Conservation (phyloP, 2,113 vertebrate species). For the Poeciliopsis occidentalis region DNA sequence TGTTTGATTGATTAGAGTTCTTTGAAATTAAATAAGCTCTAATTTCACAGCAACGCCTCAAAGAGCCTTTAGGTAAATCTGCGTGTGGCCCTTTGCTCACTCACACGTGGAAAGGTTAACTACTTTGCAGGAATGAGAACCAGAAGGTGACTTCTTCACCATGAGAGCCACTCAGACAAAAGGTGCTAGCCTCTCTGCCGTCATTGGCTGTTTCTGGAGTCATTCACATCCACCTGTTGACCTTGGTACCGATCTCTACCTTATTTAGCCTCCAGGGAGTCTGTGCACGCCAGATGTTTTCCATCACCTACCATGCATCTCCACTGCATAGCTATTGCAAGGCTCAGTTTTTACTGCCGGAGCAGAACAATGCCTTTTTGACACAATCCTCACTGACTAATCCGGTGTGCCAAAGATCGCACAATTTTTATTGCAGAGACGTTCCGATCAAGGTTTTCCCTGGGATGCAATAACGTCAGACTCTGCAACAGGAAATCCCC, state of each 20-base stretch:
- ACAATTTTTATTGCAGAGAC: conserved; percentile 54
- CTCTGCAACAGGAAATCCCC: conserved; percentile 71
- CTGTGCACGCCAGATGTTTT: conserved; percentile 49
- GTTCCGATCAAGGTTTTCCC: conserved; percentile 50
- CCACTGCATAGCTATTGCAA: conserved; percentile 13
- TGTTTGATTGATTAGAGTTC: conserved; percentile 8
- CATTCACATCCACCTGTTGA: conserved; percentile 54
- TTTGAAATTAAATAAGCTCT: conserved; percentile 45
- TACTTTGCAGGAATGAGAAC: conserved; percentile 46
- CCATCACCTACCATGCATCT: conserved; percentile 26
- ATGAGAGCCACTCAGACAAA: conserved; percentile 29
- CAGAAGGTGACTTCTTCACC: conserved; percentile 40
- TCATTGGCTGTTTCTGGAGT: conserved; percentile 15
- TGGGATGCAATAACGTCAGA: conserved; percentile 50
- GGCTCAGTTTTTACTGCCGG: conserved; percentile 24
- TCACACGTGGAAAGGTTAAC: conserved; percentile 45
- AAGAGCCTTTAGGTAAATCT: conserved; percentile 46
- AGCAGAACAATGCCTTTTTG: conserved; percentile 60
- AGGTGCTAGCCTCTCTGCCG: conserved; percentile 35
- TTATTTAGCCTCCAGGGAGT: conserved; percentile 8
- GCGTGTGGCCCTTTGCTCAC: conserved; percentile 27
- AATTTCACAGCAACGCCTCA: conserved; percentile 36
- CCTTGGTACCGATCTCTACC: conserved; percentile 12
- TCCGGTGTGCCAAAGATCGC: conserved; percentile 42
- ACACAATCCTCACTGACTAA: conserved; percentile 41